These are phyloP conservation scores for Aurelia sp. DNA, from an alignment of 30 jellyfish, hydroid and myxozoan species.

Conservation along the genomic window DNA sequence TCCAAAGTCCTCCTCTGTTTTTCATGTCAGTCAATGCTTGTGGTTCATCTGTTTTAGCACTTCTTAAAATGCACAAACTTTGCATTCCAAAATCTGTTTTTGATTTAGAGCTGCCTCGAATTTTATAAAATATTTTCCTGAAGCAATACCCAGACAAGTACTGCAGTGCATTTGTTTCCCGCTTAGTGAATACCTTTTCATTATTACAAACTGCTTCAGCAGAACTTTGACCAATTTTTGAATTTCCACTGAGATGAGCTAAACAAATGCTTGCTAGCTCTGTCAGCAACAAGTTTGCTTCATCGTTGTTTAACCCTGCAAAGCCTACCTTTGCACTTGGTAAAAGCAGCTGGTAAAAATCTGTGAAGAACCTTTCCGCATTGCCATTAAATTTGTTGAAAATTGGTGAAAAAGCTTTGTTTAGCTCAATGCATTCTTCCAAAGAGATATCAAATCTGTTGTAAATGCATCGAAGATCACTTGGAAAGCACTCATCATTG, in stretches of 20 bases:
- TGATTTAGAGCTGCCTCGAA: conserved; percentile 16
- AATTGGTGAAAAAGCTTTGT: background rate
- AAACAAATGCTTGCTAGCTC: conserved; percentile 21
- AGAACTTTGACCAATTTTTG: background rate
- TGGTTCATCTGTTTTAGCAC: conserved; percentile 21
- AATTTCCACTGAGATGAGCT: conserved; percentile 10
- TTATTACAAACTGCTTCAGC: background rate
- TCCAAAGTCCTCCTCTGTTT: conserved; percentile 47
- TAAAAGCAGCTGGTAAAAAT: conserved; percentile 14
- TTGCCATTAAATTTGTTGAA: conserved; percentile 12
- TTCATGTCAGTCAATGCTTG: conserved; percentile 13
- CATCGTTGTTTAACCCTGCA: background rate
- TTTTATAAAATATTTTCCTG: conserved; percentile 3
- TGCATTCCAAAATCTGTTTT: background rate
- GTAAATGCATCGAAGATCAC: background rate
- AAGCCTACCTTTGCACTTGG: background rate
- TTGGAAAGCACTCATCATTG: conserved; percentile 10
- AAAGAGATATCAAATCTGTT: background rate
- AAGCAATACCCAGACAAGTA: conserved; percentile 31
- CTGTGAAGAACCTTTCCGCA: conserved; percentile 2
- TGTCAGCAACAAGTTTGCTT: conserved; percentile 14
- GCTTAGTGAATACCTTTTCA: conserved; percentile 5
- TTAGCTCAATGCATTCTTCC: background rate
- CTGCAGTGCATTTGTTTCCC: conserved; percentile 18
- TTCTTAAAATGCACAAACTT: background rate